Evolutionary conservation across 1,140 invertebrate genomes (phyloP).

Genomic region (Monochamus saltuarius): DNA sequence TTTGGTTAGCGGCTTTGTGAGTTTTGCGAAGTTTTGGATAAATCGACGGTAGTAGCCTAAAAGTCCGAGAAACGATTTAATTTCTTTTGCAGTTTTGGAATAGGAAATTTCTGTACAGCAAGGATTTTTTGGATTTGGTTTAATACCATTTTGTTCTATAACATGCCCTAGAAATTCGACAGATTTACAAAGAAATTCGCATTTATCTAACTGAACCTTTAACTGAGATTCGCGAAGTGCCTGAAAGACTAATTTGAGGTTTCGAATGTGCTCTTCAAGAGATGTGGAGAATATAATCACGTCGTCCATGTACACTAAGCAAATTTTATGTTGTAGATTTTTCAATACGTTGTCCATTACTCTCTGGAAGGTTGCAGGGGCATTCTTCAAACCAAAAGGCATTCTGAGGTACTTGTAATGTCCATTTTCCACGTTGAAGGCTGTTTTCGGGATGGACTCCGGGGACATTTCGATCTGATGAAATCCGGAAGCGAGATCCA

Average conservation of each 20-base stretch:
- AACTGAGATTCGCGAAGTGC: neutral
- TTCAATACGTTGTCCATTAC: constrained; percentile 10
- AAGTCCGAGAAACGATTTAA: too few species aligned
- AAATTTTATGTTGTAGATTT: constrained; percentile 4
- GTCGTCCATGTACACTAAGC: constrained; percentile 13
- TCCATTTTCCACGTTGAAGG: constrained; percentile 8
- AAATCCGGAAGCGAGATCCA: constrained; percentile 5
- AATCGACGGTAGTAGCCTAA: too few species aligned
- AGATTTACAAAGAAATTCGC: constrained; percentile 12
- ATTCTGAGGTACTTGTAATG: constrained; percentile 20
- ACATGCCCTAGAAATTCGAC: constrained; percentile 16
- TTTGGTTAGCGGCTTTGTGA: too few species aligned
- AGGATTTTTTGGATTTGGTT: too few species aligned
- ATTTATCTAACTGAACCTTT: constrained; percentile 11
- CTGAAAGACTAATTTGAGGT: neutral
- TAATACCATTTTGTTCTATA: neutral
- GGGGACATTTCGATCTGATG: constrained; percentile 8
- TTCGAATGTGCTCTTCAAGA: neutral
- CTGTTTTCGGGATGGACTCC: constrained; percentile 14
- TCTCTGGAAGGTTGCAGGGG: constrained; percentile 22
- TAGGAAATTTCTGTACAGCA: too few species aligned
- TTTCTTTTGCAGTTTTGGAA: too few species aligned
- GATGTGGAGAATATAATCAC: constrained; percentile 3
- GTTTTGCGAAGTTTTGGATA: too few species aligned
- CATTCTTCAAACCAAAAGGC: constrained; percentile 22